A percentile compares a stretch with the other conserved stretches of the same genome.
Conservation (phyloP, 2,888 invertebrate species). For the Torymus tubicola region DNA sequence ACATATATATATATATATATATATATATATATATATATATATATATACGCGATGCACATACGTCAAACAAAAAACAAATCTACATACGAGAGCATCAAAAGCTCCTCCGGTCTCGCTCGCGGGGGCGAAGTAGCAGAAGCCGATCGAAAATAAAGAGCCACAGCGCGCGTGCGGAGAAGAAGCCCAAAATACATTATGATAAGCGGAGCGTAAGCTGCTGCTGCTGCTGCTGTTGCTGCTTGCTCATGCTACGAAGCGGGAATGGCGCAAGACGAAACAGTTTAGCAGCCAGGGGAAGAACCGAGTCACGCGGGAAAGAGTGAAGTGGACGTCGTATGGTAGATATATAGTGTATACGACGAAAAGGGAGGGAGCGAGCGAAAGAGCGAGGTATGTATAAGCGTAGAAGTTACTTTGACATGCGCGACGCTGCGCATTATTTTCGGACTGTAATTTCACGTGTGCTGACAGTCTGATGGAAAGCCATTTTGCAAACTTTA, state of each 20-base stretch:
- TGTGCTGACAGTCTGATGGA: too few species aligned
- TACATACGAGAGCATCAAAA: conserved; percentile 45
- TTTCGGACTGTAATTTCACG: background rate
- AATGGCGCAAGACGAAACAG: conserved; percentile 54
- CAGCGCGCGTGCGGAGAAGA: conserved; percentile 21
- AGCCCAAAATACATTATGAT: conserved; percentile 58
- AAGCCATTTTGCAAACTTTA: too few species aligned
- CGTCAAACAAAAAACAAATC: conserved; percentile 52
- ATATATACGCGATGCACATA: too few species aligned
- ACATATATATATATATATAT: too few species aligned
- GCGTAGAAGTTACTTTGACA: background rate
- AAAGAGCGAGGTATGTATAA: background rate
- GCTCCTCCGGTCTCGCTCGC: background rate
- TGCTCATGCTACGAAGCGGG: conserved; percentile 31
- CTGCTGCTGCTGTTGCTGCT: background rate
- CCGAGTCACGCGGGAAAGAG: background rate
- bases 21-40: too few species aligned
- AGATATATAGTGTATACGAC: background rate
- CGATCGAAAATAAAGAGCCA: conserved; percentile 57
- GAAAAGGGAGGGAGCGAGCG: conserved; percentile 6
- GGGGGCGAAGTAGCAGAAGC: conserved; percentile 12
- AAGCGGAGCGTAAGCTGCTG: conserved; percentile 49
- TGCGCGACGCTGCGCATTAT: background rate
- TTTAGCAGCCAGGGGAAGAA: conserved; percentile 34
- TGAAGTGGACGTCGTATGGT: background rate